phyloP scores from a whole-genome alignment of 2,888 invertebrate species.

The Halocaridina rubra region DNA sequence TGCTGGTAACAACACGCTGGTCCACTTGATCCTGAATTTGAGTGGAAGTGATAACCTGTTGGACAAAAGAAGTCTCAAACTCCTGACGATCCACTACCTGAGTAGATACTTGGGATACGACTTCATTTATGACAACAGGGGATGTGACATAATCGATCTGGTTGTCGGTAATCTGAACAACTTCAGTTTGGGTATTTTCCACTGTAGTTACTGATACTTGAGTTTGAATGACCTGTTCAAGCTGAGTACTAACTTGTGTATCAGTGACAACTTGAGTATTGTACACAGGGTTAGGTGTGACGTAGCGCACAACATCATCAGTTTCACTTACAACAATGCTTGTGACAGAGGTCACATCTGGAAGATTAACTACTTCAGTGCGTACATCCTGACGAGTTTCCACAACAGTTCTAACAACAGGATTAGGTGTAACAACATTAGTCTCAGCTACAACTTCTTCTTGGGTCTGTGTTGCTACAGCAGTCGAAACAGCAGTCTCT shows the following conservation, averaged over 20 bases:
- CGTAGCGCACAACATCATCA: constrained; percentile 18
- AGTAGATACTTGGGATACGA: constrained; percentile 20
- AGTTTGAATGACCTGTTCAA: constrained; percentile 42
- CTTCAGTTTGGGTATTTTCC: constrained; percentile 37
- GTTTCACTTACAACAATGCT: constrained; percentile 41
- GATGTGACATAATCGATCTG: constrained; percentile 33
- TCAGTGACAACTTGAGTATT: constrained; percentile 40
- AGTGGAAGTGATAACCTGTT: constrained; percentile 37
- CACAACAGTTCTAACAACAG: background rate
- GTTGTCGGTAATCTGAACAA: constrained; percentile 35
- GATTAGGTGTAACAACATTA: constrained; percentile 11
- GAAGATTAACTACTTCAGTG: constrained; percentile 26
- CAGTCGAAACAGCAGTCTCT: constrained; percentile 37
- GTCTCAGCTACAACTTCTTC: constrained; percentile 29
- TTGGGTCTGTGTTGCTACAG: background rate
- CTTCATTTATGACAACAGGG: constrained; percentile 16
- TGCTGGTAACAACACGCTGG: constrained; percentile 39
- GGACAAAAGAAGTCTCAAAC: constrained; percentile 32
- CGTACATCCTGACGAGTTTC: constrained; percentile 29
- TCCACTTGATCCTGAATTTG: constrained; percentile 45
- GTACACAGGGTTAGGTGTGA: constrained; percentile 48
- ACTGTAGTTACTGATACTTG: constrained; percentile 35
- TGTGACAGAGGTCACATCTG: constrained; percentile 41
- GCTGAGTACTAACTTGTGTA: constrained; percentile 31
- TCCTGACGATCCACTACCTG: constrained; percentile 34